Percentiles rank a stretch among this genome's conserved stretches.
Evolutionary conservation across 2,797 vertebrate genomes (phyloP).

Genomic region (Parauchenoglanis ngamensis): DNA sequence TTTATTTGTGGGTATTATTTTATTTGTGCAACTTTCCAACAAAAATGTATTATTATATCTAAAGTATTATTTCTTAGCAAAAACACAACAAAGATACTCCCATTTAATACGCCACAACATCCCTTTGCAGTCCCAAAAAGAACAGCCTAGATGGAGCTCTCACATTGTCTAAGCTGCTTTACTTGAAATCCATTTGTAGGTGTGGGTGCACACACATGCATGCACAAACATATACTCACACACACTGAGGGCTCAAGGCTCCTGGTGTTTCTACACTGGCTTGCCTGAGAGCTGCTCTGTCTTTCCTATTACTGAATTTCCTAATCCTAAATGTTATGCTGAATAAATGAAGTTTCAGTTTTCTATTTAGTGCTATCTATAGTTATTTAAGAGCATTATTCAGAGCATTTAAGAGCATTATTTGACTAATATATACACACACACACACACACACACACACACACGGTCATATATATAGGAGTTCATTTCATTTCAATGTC

Average conservation of each 20-base stretch:
- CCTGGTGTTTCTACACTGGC: constrained; percentile 16
- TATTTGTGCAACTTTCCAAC: too few relatives aligned
- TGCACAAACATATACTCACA: constrained; percentile 21
- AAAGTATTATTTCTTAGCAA: neutral
- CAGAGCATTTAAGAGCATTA: too few relatives aligned
- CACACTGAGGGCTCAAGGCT: constrained; percentile 31
- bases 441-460: too few relatives aligned
- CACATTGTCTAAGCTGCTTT: constrained; percentile 77
- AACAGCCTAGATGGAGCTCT: constrained; percentile 84
- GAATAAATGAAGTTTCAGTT: neutral
- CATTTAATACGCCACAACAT: constrained; percentile 47
- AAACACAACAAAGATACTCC: neutral
- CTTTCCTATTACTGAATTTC: constrained; percentile 18
- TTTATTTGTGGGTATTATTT: neutral
- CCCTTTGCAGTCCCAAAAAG: constrained; percentile 75
- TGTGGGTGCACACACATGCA: neutral
- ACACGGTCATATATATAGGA: too few relatives aligned
- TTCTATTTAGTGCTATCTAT: neutral
- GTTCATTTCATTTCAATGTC: too few relatives aligned
- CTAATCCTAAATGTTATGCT: constrained; percentile 21
- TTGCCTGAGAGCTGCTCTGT: constrained; percentile 31
- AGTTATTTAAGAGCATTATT: neutral
- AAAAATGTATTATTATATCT: too few relatives aligned
- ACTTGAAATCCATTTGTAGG: constrained; percentile 71
- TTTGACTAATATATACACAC: too few relatives aligned